These are phyloP conservation scores for Callinectes sapidus DNA, from an alignment of 2,888 invertebrate species.

Conservation along the genomic window DNA sequence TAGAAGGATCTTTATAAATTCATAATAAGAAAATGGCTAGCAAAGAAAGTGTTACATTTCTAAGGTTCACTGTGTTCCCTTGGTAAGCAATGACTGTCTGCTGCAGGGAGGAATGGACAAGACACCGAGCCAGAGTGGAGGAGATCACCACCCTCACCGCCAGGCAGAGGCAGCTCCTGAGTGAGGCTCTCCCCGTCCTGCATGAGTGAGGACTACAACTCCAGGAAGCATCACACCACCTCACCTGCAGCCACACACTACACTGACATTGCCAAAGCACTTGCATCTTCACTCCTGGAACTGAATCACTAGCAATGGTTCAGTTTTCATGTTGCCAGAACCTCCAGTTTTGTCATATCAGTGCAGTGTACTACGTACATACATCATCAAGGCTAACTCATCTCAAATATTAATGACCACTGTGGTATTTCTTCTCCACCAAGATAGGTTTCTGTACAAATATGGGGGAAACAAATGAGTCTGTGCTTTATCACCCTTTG, in stretches of 20 bases:
- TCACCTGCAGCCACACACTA: not conserved
- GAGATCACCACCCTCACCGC: conserved; percentile 68
- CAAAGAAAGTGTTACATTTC: too few species aligned
- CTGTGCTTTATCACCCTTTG: not conserved
- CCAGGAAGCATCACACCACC: not conserved
- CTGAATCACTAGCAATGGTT: not conserved
- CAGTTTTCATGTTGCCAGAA: too few species aligned
- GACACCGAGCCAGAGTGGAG: conserved; percentile 66
- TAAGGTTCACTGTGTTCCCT: not conserved
- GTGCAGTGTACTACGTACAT: not conserved
- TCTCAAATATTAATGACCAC: not conserved
- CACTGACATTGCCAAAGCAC: not conserved
- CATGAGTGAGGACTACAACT: not conserved
- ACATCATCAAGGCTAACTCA: not conserved
- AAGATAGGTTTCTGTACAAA: not conserved
- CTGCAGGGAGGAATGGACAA: conserved; percentile 67
- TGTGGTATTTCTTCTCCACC: not conserved
- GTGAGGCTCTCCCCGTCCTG: conserved; percentile 51
- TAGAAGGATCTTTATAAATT: not conserved
- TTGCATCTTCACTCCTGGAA: not conserved
- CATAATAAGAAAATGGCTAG: too few species aligned
- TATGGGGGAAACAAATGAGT: not conserved
- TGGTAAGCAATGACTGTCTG: not conserved
- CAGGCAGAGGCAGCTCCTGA: conserved; percentile 60
- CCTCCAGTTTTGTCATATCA: too few species aligned